Evolutionary conservation across 2,797 vertebrate genomes (phyloP), one percentile per base, ranked within the genome.

Genomic region (Intellagama lesueurii): DNA sequence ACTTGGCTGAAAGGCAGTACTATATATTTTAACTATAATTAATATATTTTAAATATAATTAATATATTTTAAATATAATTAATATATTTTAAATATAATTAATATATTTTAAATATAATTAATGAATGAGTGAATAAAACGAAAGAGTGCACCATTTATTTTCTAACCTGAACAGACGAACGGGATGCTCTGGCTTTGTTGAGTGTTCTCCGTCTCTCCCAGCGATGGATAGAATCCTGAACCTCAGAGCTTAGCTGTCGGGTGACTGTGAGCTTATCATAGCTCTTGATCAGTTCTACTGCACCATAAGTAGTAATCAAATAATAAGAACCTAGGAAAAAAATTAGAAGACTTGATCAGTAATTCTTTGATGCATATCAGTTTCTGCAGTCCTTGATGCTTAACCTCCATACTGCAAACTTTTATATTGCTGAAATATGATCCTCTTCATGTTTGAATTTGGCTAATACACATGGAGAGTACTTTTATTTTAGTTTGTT

Each of bases 191-290:
- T 94, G 60, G 98, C 98, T 95, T 98, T 98, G 97, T 99, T 99
- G 90, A 99, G 97, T 0, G 99, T 99, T 84, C 98, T 98, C 66
- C 99, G 96, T 64, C 98, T 97, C 94, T 99, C 98, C 99, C 99
- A 99, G 92, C 98, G 98, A 90, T 99, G 98, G 94, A 99, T 99
- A 89, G 99, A 99, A 94, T 99, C 99, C 94, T 99, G 99, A 66
- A 99, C 98, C 93, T 99, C 99, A 93, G 98, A 24, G 76, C 98
- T 99, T 85, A 99, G 98, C 96, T 99, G 98, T 86, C 98, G 96
- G 0, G 98, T 98, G 72, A 98, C 97, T 0, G 98, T 97, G 96
- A 99, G 98, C 96, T 98, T 98, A 96, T 99, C 98, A 0, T 98
- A 99, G 83, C 97, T 98, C 97, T 98, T 99, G 66, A 99, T 99